Evolutionary conservation across 2,797 vertebrate genomes (phyloP).

Genomic region (Enteromius treurensis): DNA sequence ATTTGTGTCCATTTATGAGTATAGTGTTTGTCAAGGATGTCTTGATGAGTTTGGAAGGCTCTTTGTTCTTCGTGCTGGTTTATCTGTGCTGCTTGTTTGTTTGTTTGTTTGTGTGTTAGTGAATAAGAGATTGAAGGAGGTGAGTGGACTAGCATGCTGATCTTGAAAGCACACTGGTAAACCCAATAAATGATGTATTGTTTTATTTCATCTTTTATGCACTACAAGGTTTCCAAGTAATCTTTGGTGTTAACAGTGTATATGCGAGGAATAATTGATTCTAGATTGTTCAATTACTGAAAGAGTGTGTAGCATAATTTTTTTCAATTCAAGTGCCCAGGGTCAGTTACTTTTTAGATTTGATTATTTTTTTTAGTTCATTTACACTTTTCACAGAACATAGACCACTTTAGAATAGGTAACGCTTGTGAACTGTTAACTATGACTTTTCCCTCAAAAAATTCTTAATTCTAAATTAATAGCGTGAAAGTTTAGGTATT

Average conservation of each 20-base stretch:
- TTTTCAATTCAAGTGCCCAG: neutral
- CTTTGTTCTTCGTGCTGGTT: constrained; percentile 74
- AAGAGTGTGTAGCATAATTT: neutral
- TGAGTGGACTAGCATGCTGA: constrained; percentile 43
- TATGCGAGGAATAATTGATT: neutral
- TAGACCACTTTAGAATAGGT: no score
- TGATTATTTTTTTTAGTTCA: neutral
- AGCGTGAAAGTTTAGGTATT: no score
- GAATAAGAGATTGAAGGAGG: constrained; percentile 37
- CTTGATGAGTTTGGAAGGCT: constrained; percentile 77
- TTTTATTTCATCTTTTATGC: constrained; percentile 41
- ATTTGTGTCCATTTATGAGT: constrained; percentile 93
- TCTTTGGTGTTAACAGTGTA: neutral
- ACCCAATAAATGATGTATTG: constrained; percentile 13
- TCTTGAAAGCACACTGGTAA: constrained; percentile 41
- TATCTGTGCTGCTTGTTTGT: constrained; percentile 5
- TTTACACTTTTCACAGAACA: neutral
- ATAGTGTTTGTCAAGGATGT: constrained; percentile 85
- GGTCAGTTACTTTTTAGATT: neutral
- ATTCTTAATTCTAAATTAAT: no score
- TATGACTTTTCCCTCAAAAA: no score
- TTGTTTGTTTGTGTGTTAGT: constrained; percentile 42
- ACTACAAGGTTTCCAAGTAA: neutral
- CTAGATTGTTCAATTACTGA: neutral
- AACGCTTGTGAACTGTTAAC: no score